Evolutionary conservation across 2,113 vertebrate genomes (phyloP).

Genomic region (Pteronura brasiliensis): DNA sequence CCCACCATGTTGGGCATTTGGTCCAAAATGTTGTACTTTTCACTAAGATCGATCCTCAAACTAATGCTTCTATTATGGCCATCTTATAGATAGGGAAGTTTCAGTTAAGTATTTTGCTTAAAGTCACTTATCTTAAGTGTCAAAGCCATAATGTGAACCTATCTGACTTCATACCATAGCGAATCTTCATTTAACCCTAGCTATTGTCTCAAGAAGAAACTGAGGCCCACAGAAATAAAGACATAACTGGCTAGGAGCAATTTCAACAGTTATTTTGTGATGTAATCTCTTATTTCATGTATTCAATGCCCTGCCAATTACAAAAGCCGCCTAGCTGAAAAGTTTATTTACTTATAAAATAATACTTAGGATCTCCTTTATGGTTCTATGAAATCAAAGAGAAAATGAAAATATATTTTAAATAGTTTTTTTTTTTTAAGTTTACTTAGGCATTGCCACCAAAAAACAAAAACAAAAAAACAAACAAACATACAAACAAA

Average conservation of each 20-base stretch:
- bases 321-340: neutral
- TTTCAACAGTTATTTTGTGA: neutral
- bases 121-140: neutral
- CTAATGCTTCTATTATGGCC: neutral
- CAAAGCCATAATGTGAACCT: neutral
- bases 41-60: neutral
- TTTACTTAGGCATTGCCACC: neutral
- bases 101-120: neutral
- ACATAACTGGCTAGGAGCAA: neutral
- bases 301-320: neutral
- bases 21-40: neutral
- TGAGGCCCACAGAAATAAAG: neutral
- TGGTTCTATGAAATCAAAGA: neutral
- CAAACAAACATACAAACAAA: neutral
- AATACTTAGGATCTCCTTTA: neutral
- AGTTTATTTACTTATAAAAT: neutral
- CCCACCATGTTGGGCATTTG: neutral
- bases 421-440: neutral
- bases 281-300: neutral
- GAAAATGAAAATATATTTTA: neutral
- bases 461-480: neutral
- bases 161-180: neutral
- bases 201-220: neutral
- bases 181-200: neutral
- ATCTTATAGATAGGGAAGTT: neutral